A percentile compares a stretch with the other conserved stretches of the same genome.
phyloP scores from a whole-genome alignment of 2,888 invertebrate species.

The Aphidius colemani region DNA sequence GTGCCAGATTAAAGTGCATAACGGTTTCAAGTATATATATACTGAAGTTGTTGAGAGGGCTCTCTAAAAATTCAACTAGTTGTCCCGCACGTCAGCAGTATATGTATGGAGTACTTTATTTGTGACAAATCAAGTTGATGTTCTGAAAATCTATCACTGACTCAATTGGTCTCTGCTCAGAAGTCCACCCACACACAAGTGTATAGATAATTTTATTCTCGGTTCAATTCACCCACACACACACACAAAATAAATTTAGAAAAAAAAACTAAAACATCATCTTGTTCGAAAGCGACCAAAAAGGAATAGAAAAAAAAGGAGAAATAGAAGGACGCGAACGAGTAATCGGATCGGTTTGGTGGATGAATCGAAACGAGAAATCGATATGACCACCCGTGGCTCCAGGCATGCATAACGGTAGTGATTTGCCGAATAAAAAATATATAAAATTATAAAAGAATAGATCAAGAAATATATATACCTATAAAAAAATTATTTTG shows the following conservation, averaged over 20 bases:
- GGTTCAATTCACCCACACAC: not conserved
- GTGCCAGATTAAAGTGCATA: not conserved
- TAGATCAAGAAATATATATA: not conserved
- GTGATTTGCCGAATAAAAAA: slow-evolving; percentile 5
- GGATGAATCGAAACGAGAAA: slow-evolving; percentile 27
- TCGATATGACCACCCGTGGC: slow-evolving; percentile 30
- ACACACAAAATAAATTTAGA: not conserved
- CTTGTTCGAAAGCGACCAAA: not conserved
- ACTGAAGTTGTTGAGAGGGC: slow-evolving; percentile 46
- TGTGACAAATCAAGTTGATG: slow-evolving; percentile 55
- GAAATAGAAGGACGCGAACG: slow-evolving; percentile 18
- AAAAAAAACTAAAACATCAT: not conserved
- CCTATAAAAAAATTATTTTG: not conserved
- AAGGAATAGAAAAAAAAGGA: slow-evolving; percentile 2
- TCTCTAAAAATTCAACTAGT: slow-evolving; percentile 52
- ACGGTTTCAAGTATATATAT: slow-evolving; percentile 27
- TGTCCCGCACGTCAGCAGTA: slow-evolving; percentile 39
- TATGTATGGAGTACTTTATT: slow-evolving; percentile 40
- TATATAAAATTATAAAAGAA: not conserved
- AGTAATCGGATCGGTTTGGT: slow-evolving; percentile 29
- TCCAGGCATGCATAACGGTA: slow-evolving; percentile 23
- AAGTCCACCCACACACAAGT: slow-evolving; percentile 18
- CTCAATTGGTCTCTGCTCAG: slow-evolving; percentile 5
- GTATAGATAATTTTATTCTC: not conserved
- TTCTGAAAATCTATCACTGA: slow-evolving; percentile 43